Evolutionary conservation across 2,113 vertebrate species (phyloP).

Genomic region (Ondatra zibethicus): DNA sequence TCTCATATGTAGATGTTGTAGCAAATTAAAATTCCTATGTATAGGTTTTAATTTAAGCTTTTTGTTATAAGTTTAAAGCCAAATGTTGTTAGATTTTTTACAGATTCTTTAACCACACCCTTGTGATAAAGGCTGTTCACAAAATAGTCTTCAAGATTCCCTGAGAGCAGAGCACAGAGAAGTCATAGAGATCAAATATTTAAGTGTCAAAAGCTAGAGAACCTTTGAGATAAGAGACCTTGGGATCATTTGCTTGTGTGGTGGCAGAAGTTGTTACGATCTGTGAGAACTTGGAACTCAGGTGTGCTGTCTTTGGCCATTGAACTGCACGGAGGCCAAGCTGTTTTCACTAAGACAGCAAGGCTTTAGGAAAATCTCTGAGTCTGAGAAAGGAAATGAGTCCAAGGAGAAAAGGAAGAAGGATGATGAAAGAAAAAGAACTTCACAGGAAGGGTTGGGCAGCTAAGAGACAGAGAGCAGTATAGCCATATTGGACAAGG

Average conservation of each 20-base stretch:
- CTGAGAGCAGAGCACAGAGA: not conserved
- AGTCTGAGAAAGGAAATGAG: not conserved
- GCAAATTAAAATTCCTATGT: not conserved
- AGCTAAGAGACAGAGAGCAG: not conserved
- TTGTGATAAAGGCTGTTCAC: not conserved
- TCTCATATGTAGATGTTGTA: not conserved
- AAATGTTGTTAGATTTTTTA: not conserved
- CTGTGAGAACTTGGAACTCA: no score
- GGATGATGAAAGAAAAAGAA: not conserved
- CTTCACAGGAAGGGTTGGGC: not conserved
- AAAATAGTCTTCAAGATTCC: not conserved
- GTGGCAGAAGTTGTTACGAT: not conserved
- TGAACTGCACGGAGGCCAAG: not conserved
- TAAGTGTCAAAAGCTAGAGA: not conserved
- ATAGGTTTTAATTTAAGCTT: not conserved
- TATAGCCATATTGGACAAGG: not conserved
- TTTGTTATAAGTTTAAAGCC: not conserved
- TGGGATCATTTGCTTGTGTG: not conserved
- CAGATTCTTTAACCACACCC: not conserved
- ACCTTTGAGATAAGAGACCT: not conserved
- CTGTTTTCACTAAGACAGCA: not conserved
- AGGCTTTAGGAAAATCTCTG: not conserved
- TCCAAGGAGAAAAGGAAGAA: not conserved
- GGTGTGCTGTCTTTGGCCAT: not conserved
- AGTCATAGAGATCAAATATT: not conserved